These are phyloP conservation scores for Desmodus rotundus DNA, from an alignment of 2,113 vertebrate species.

Conservation along the genomic window DNA sequence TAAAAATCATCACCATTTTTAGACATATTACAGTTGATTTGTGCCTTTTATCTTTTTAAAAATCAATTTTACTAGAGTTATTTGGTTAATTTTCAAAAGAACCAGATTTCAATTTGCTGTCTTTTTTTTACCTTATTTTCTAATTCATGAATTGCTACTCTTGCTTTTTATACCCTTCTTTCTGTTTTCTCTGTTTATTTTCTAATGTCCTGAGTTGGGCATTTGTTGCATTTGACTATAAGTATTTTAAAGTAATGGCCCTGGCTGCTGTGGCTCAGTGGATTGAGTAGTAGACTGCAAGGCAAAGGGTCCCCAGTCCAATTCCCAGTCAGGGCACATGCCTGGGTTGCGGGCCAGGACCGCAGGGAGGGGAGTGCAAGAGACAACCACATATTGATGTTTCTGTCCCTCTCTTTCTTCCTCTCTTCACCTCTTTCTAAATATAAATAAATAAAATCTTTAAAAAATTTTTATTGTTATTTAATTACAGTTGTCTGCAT, in stretches of 20 bases:
- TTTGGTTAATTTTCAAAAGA: background rate
- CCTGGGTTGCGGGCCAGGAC: no score
- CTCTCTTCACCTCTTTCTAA: no score
- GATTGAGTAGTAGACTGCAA: no score
- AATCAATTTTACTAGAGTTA: background rate
- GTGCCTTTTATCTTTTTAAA: background rate
- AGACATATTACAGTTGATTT: background rate
- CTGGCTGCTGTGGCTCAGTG: no score
- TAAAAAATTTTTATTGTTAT: no score
- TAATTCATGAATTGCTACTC: conserved; percentile 19
- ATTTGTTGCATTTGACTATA: conserved; percentile 33
- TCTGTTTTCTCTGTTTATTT: background rate
- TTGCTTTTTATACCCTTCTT: background rate
- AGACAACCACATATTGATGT: no score
- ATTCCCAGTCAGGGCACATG: no score
- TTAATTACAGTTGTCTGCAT: no score
- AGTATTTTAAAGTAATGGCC: background rate
- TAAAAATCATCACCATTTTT: background rate
- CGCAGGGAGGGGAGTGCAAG: no score
- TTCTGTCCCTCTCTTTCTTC: no score
- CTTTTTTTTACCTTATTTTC: background rate
- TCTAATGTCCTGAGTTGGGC: background rate
- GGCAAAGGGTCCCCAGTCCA: no score
- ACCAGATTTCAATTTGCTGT: background rate
- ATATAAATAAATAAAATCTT: no score